A percentile compares a stretch with the other conserved stretches of the same genome.
These are phyloP conservation scores for Ceratina calcarata DNA, from an alignment of 1,140 invertebrate species.

Conservation along the genomic window DNA sequence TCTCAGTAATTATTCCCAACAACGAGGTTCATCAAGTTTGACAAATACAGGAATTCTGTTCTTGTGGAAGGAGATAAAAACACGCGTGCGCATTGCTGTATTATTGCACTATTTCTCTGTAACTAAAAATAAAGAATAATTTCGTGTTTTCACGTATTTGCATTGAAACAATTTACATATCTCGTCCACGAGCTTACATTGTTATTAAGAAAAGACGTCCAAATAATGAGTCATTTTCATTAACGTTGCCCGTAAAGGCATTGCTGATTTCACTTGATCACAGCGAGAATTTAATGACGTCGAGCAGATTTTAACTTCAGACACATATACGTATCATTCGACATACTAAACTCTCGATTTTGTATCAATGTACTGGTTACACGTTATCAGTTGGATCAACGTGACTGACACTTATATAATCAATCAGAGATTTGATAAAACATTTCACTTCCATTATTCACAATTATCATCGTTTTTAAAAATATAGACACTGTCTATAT, in stretches of 20 bases:
- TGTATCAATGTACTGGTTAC: no score
- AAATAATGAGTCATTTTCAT: constrained; percentile 44
- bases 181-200: background rate
- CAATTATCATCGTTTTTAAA: no score
- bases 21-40: background rate
- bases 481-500: no score
- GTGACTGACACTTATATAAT: no score
- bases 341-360: no score
- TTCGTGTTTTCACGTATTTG: background rate
- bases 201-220: constrained; percentile 35
- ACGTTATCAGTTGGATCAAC: no score
- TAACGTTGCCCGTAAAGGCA: constrained; percentile 43
- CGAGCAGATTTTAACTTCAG: background rate
- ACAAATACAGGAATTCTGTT: no score
- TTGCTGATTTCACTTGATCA: constrained; percentile 45
- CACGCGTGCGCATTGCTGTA: background rate
- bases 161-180: background rate
- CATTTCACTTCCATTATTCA: no score
- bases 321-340: no score
- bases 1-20: no score
- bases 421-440: no score
- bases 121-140: background rate
- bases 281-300: constrained; percentile 24
- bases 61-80: background rate
- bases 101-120: background rate